Evolutionary conservation across 2,797 vertebrate genomes (phyloP), one percentile per base, ranked within the genome.

Genomic region (Phoebastria nigripes): DNA sequence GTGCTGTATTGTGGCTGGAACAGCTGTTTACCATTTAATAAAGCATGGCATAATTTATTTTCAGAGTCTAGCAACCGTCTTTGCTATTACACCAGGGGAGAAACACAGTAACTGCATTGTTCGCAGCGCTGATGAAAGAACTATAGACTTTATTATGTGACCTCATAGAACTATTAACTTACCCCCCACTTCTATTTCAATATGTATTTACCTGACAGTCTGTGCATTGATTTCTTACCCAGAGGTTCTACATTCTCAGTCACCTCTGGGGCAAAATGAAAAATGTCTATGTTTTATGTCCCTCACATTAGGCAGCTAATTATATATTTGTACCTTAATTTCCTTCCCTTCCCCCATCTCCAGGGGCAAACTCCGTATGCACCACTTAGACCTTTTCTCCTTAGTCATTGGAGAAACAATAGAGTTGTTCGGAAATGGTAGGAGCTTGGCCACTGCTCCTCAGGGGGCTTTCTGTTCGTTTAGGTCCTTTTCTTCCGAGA

Each of bases 1-100:
- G 96, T 98, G 97, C 98, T 97, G 97, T 98, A 98, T 97, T 98
- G 97, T 98, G 98, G 97, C 98, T 98, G 95, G 98, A 98, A 98
- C 97, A 97, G 97, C 97, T 97, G 97, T 97, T 98, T 98, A 97
- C 98, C 98, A 98, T 99, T 99, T 97, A 97, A 97, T 96, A 97
- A 97, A 97, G 96, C 89, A 93, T 94, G 71, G 95, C 94, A 96
- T 97, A 97, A 97, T 97, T 97, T 97, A 97, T 97, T 97, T 97
- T 92, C 93, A 55, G 93, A 90, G 95, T 96, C 93, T 94, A 96
- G 74, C 56, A 93, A 89, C 83, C 52, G 17, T 89, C 97, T 97
- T 82, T 87, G 90, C 87, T 92, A 83, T 96, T 96, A 74, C 74
- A 95, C 94, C 81, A 84, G 91, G 90, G 82, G 79, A 96, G 86